Percentiles rank a stretch among this genome's conserved stretches.
Conservation (phyloP, 2,113 vertebrate genomes). For the Nettapus auritus region DNA sequence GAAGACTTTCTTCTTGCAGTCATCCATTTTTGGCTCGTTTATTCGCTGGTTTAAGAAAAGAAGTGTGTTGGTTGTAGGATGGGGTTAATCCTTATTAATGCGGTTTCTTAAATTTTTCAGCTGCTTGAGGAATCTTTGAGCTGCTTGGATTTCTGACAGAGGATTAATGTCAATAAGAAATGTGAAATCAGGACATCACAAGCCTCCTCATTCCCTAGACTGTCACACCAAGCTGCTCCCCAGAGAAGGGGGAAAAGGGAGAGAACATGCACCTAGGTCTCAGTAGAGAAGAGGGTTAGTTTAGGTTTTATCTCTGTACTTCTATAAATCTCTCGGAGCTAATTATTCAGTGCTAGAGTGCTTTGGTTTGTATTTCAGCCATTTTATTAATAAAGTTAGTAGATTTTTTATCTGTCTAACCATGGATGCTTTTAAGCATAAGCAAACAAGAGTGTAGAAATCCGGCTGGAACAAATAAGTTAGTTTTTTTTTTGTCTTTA, state of each 20-base stretch:
- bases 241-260: not conserved
- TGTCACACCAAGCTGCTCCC: not conserved
- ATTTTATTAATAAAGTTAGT: not conserved
- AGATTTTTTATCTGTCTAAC: constrained; percentile 15
- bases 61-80: not conserved
- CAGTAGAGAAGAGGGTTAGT: not conserved
- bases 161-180: constrained; percentile 50
- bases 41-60: not conserved
- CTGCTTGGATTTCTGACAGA: constrained; percentile 45
- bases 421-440: not conserved
- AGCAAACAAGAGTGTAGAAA: not conserved
- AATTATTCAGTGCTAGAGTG: not conserved
- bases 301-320: not conserved
- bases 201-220: not conserved
- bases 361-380: not conserved
- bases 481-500: not conserved
- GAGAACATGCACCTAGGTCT: not conserved
- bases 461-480: not conserved
- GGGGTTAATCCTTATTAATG: constrained; percentile 44
- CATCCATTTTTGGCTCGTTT: not conserved
- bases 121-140: constrained; percentile 38
- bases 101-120: not conserved
- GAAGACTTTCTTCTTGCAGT: not conserved
- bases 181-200: not conserved
- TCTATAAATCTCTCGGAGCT: not conserved